These are phyloP conservation scores for Aplysina aerophoba DNA, from an alignment of 37 sponge, comb jelly and placozoan species.

Conservation along the genomic window DNA sequence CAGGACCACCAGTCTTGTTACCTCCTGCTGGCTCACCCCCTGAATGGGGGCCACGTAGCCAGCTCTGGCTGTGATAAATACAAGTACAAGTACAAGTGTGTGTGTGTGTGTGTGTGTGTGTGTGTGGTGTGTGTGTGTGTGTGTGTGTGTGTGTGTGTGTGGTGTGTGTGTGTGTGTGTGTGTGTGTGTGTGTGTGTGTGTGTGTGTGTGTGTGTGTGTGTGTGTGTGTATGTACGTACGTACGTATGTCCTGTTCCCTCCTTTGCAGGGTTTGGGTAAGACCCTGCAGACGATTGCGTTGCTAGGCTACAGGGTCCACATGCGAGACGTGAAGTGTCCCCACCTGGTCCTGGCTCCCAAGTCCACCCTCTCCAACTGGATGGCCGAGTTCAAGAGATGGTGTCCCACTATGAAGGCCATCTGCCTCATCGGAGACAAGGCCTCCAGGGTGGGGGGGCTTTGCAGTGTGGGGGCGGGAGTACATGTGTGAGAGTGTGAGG, in stretches of 20 bases:
- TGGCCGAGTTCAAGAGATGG: conserved; percentile 95
- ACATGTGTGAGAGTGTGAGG: no score
- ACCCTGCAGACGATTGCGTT: conserved; percentile 97
- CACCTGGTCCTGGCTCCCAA: conserved; percentile 97
- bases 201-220: conserved; percentile 26
- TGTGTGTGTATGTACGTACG: neutral
- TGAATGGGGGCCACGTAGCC: no score
- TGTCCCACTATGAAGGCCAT: conserved; percentile 84
- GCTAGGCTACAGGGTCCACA: conserved; percentile 90
- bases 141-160: conserved; percentile 6
- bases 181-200: neutral
- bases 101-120: conserved; percentile 55
- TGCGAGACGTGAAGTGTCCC: conserved; percentile 81
- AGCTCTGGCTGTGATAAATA: no score
- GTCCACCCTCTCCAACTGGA: conserved; percentile 97
- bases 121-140: neutral
- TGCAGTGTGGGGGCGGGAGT: no score
- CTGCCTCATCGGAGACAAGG: conserved; percentile 84
- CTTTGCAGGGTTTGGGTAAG: conserved; percentile 91
- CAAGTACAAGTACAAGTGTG: no score
- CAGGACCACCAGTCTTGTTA: no score
- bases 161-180: neutral
- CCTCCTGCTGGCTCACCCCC: no score
- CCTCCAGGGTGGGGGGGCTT: conserved; percentile 91
- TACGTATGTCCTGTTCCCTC: neutral